phyloP scores from a whole-genome alignment of 2,113 vertebrate species.

The Pachyramphus minor region DNA sequence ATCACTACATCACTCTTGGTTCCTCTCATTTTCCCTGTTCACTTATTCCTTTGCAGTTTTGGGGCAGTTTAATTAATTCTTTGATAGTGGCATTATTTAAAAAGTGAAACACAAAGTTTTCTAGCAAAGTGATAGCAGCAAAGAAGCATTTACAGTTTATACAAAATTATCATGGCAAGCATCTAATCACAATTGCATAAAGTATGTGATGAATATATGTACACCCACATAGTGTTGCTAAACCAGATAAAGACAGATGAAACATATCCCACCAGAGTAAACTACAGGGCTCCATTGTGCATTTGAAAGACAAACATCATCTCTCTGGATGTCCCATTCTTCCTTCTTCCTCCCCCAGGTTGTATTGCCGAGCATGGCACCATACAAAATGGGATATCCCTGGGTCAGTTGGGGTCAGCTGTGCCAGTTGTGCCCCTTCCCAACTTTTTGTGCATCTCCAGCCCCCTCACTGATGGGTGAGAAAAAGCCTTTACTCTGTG shows the following conservation, averaged over 20 bases:
- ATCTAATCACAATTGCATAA: not conserved
- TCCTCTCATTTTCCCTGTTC: not conserved
- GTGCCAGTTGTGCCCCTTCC: not conserved
- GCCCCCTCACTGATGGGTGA: too few relatives aligned
- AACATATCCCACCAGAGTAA: not conserved
- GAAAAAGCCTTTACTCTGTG: too few relatives aligned
- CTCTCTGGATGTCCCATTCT: not conserved
- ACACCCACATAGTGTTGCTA: not conserved
- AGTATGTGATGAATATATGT: not conserved
- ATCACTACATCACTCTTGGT: not conserved
- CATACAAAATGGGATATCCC: not conserved
- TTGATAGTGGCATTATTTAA: not conserved
- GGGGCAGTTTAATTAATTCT: not conserved
- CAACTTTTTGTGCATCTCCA: not conserved
- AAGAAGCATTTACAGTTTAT: not conserved
- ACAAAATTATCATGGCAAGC: not conserved
- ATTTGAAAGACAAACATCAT: not conserved
- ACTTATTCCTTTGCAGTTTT: not conserved
- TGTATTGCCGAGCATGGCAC: not conserved
- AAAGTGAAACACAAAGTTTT: not conserved
- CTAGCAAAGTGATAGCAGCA: not conserved
- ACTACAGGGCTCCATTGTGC: not conserved
- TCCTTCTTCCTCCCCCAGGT: not conserved
- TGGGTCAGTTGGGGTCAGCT: not conserved
- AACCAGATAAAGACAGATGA: not conserved